Evolutionary conservation across 2,888 invertebrate genomes (phyloP), one percentile per base, ranked within the genome.

Genomic region (Chamaedrilus cognettii): DNA sequence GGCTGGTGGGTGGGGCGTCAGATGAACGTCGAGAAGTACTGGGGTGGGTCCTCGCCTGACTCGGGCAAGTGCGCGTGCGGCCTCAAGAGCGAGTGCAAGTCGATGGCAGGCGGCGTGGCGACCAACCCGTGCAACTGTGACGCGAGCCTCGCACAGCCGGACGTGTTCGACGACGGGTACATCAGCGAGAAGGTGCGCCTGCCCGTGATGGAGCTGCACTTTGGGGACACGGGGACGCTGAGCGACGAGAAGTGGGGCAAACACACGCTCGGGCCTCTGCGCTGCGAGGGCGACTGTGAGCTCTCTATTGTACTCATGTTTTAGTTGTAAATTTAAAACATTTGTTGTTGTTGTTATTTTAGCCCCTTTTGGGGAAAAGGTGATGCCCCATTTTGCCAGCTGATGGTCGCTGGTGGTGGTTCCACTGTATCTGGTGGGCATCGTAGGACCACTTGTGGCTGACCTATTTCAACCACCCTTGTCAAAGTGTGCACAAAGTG

Each of bases 11-110:
- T 97, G 65, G 95, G 96, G 0, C 88, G 96, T 60, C 87, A 90
- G 69, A 96, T 95, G 77, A 94, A 94, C 86, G 91, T 91, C 77
- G 96, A 97, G 96, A 94, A 95, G 85, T 94, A 95, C 85, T 98
- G 97, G 97, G 86, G 86, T 90, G 86, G 86, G 2, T 84, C 86
- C 1, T 80, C 85, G 7, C 86, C 86, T 0, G 86, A 96, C 67
- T 94, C 93, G 0, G 87, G 90, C 28, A 93, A 93, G 85, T 94
- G 94, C 82, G 90, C 91, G 80, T 98, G 97, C 85, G 97, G 97
- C 7, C 88, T 97, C 69, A 86, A 90, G 71, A 94, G 94, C 32
- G 88, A 89, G 75, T 96, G 96, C 78, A 85, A 87, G 2, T 93
- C 78, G 0, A 66, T 66, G 34, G 74, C 75, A 0, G 69, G 55